These are phyloP conservation scores for Clistopyga incitator DNA, from an alignment of 2,888 invertebrate genomes.

Conservation along the genomic window DNA sequence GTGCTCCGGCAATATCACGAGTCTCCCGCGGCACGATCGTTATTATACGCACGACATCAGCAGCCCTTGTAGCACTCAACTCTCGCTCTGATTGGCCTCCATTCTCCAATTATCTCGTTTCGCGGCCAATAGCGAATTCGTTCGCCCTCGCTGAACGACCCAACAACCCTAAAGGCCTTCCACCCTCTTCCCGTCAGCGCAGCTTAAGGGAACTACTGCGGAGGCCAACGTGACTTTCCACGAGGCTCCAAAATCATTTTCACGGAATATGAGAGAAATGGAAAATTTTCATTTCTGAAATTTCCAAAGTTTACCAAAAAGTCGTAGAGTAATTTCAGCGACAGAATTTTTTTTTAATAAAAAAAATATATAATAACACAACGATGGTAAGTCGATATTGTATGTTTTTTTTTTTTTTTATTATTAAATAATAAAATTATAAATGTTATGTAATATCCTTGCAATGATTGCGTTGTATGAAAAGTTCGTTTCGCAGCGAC, in stretches of 20 bases:
- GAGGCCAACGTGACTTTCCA: constrained; percentile 23
- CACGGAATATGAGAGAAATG: constrained; percentile 31
- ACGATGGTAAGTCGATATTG: not conserved
- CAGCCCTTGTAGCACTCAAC: constrained; percentile 55
- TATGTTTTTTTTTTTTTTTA: not conserved
- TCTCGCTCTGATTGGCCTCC: constrained; percentile 66
- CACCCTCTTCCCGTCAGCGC: constrained; percentile 37
- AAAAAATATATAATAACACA: not conserved
- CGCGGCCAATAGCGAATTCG: constrained; percentile 68
- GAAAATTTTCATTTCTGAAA: constrained; percentile 24
- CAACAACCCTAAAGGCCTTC: constrained; percentile 52
- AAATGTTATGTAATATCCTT: not conserved
- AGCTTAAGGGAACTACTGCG: constrained; percentile 41
- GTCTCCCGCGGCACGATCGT: constrained; percentile 50
- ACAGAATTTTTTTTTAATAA: not conserved
- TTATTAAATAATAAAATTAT: not conserved
- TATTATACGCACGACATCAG: constrained; percentile 61
- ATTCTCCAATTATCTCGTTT: constrained; percentile 68
- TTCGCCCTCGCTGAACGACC: constrained; percentile 58
- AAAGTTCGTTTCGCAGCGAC: not conserved
- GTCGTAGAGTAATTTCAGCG: not conserved
- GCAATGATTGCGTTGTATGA: not conserved
- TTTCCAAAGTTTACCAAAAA: too few relatives aligned
- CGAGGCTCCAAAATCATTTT: constrained; percentile 39
- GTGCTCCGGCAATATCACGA: constrained; percentile 54